A percentile compares a stretch with the other conserved stretches of the same genome.
Evolutionary conservation across 2,113 vertebrate genomes (phyloP).

Genomic region (Hippopotamus amphibius): DNA sequence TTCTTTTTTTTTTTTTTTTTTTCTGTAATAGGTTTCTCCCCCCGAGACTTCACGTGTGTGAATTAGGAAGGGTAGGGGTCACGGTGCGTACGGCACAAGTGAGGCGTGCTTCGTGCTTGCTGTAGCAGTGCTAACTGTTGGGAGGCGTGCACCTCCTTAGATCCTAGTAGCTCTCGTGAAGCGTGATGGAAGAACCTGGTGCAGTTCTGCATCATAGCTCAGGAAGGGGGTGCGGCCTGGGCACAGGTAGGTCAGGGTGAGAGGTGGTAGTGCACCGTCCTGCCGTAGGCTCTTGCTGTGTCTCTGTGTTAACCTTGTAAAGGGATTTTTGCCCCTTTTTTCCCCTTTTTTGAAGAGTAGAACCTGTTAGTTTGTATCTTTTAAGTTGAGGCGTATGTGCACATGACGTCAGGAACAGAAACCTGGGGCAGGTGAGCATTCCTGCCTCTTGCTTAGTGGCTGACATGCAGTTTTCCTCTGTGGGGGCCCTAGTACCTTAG

Average conservation of each 20-base stretch:
- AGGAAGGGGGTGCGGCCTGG: not conserved
- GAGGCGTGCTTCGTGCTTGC: not conserved
- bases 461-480: not conserved
- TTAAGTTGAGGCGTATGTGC: not conserved
- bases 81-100: not conserved
- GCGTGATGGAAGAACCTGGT: slow-evolving; percentile 40
- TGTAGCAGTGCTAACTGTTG: not conserved
- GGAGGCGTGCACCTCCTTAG: not conserved
- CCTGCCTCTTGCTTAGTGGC: not conserved
- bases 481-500: no score
- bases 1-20: not conserved
- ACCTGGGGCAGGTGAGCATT: not conserved
- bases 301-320: fast-evolving
- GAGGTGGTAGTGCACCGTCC: fast-evolving
- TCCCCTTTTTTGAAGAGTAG: not conserved
- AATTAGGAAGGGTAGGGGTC: not conserved
- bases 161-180: not conserved
- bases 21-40: not conserved
- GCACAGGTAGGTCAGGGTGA: not conserved
- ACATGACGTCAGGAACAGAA: not conserved
- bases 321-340: no score
- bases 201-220: not conserved
- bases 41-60: not conserved
- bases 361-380: no score
- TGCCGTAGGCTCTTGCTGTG: fast-evolving